Conservation (phyloP, 2,797 vertebrate species). For the Propithecus perrieri region DNA sequence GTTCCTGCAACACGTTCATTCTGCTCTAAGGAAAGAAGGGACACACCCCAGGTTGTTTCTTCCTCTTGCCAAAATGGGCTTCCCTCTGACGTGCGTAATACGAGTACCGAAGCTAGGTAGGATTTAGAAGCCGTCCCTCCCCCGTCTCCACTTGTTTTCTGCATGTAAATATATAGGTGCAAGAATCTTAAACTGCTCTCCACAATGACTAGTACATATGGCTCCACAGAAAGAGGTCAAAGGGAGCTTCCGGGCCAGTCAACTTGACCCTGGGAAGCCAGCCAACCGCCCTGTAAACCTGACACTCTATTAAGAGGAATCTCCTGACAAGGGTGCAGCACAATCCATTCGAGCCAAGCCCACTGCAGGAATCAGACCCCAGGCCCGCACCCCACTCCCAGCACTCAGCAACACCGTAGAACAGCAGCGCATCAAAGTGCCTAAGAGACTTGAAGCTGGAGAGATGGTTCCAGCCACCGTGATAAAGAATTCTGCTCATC, state of each 20-base stretch:
- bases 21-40: background rate
- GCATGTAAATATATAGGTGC: background rate
- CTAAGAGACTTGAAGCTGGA: background rate
- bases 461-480: background rate
- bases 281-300: background rate
- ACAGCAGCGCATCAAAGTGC: accelerated
- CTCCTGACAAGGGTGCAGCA: background rate
- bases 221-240: background rate
- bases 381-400: accelerated
- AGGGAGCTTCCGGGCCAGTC: background rate
- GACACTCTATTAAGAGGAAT: background rate
- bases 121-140: background rate
- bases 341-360: no score
- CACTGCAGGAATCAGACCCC: background rate
- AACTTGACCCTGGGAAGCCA: background rate
- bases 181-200: background rate
- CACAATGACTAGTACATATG: background rate
- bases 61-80: background rate
- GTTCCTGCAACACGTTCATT: background rate
- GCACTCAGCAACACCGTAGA: background rate
- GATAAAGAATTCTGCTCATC: background rate
- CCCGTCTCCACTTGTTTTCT: background rate
- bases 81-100: background rate
- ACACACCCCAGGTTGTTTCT: background rate
- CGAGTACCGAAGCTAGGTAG: background rate